These are phyloP conservation scores for Ictalurus punctatus DNA, from an alignment of 2,113 vertebrate species.

Conservation along the genomic window DNA sequence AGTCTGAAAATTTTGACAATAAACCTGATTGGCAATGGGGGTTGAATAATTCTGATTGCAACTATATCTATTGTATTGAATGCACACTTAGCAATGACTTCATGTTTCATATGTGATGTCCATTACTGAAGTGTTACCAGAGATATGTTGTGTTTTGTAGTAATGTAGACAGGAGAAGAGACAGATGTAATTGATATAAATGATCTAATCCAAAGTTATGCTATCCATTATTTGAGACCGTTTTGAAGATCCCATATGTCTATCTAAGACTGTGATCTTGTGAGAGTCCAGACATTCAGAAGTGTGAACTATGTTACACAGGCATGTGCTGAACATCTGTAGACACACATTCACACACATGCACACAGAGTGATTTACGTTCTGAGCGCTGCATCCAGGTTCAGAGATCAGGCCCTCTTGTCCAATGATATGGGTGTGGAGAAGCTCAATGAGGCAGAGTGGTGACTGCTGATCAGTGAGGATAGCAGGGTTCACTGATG, in stretches of 20 bases:
- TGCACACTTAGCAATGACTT: neutral
- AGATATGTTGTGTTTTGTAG: neutral
- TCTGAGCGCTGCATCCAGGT: slow-evolving; percentile 24
- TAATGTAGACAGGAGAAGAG: neutral
- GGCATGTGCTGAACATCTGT: slow-evolving; percentile 46
- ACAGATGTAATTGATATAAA: neutral
- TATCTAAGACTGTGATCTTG: neutral
- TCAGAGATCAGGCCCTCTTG: slow-evolving; percentile 42
- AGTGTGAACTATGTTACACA: slow-evolving; percentile 9
- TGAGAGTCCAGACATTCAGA: slow-evolving; percentile 21
- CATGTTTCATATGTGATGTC: neutral
- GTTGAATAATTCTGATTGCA: too few species aligned
- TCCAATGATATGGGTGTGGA: slow-evolving; percentile 32
- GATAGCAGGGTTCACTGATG: slow-evolving; percentile 26
- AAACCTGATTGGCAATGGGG: too few species aligned
- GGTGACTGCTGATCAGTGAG: slow-evolving; percentile 28
- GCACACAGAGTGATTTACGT: slow-evolving; percentile 25
- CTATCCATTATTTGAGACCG: neutral
- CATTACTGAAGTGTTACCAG: neutral
- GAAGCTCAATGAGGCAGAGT: slow-evolving; percentile 45
- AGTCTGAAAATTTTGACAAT: too few species aligned
- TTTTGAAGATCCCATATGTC: neutral
- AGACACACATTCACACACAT: slow-evolving; percentile 5
- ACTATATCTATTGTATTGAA: neutral
- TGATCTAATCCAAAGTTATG: neutral